Conservation (phyloP, 2,888 invertebrate genomes). For the Rotaria magnacalcarata region DNA sequence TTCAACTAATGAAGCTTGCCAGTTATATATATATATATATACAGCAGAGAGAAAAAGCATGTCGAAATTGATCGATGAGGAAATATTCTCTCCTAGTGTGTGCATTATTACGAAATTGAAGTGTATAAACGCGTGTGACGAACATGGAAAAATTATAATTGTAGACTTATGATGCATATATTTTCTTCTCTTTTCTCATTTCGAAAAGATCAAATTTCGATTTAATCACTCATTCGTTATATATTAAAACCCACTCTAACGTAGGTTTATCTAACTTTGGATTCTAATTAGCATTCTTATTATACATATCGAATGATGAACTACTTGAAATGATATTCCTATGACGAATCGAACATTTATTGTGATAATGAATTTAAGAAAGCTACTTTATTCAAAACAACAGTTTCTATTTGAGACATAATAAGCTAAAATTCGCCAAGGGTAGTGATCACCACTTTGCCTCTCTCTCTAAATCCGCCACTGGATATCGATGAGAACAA, state of each 20-base stretch:
- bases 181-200: background rate
- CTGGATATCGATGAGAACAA: no score
- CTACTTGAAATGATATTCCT: no score
- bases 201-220: background rate
- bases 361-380: no score
- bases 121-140: conserved; percentile 29
- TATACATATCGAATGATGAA: no score
- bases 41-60: background rate
- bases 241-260: background rate
- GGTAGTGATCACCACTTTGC: no score
- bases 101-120: conserved; percentile 28
- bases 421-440: no score
- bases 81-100: conserved; percentile 17
- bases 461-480: no score
- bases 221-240: background rate
- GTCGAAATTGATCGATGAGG: conserved; percentile 26
- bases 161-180: conserved; percentile 12
- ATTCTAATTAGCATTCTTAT: no score
- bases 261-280: no score
- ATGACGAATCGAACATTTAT: no score
- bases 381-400: no score
- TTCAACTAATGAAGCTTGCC: conserved; percentile 26
- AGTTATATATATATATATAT: background rate
- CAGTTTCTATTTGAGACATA: no score
- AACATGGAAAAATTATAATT: background rate